Evolutionary conservation across 2,113 vertebrate genomes (phyloP).

Genomic region (Montifringilla adamsi): DNA sequence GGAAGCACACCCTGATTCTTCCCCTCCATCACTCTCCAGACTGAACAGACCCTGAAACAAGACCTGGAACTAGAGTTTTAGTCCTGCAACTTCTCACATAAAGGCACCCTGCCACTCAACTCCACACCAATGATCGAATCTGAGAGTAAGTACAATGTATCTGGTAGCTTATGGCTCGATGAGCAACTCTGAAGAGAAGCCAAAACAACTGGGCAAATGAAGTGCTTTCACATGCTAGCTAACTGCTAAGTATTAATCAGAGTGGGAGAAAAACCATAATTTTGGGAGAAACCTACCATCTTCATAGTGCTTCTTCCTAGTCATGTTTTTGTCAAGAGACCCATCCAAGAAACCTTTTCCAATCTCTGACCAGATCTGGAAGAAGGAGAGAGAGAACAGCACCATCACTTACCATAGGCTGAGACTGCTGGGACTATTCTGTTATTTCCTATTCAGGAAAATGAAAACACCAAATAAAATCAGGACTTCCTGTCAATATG

Average conservation of each 20-base stretch:
- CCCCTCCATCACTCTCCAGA: background rate
- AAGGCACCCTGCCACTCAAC: background rate
- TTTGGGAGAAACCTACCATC: conserved; percentile 75
- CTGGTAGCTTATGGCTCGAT: background rate
- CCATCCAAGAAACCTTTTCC: conserved; percentile 94
- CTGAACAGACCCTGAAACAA: background rate
- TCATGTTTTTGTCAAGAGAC: conserved; percentile 88
- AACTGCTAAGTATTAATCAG: background rate
- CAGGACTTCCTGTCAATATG: background rate
- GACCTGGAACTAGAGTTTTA: background rate
- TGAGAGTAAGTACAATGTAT: background rate
- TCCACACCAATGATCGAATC: background rate
- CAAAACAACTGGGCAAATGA: background rate
- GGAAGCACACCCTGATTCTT: background rate
- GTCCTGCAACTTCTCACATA: background rate
- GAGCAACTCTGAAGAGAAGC: background rate
- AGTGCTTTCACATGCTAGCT: background rate
- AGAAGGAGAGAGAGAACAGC: background rate
- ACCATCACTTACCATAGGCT: background rate
- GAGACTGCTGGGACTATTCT: background rate
- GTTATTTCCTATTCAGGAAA: background rate
- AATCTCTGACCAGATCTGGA: conserved; percentile 95
- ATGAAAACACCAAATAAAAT: background rate
- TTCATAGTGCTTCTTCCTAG: conserved; percentile 87
- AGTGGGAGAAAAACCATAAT: background rate